Conservation (phyloP, 2,113 vertebrate genomes). For the Colaptes auratus region DNA sequence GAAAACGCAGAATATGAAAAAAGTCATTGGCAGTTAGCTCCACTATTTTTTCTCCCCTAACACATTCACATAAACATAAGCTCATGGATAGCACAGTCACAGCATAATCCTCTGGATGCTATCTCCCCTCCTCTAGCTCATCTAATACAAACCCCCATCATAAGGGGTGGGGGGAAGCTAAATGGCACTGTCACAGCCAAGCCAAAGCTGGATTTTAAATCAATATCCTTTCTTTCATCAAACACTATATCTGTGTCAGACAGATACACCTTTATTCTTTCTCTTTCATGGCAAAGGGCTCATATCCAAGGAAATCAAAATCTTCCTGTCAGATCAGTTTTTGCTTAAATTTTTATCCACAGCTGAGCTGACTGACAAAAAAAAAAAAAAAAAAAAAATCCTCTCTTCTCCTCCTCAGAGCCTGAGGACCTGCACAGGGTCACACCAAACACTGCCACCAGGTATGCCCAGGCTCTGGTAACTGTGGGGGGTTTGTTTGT, state of each 20-base stretch:
- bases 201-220: not conserved
- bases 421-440: not conserved
- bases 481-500: fast-evolving
- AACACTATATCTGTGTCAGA: not conserved
- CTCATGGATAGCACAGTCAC: not conserved
- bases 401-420: too few species aligned
- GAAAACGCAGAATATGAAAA: not conserved
- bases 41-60: not conserved
- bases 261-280: not conserved
- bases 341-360: not conserved
- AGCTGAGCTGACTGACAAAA: not conserved
- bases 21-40: not conserved
- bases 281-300: not conserved
- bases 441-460: not conserved
- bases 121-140: not conserved
- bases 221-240: not conserved
- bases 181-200: not conserved
- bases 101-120: not conserved
- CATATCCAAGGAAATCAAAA: not conserved
- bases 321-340: not conserved
- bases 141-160: not conserved
- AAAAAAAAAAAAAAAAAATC: not conserved
- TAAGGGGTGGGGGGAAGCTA: fast-evolving
- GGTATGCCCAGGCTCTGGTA: not conserved
- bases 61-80: not conserved